Percentiles rank a stretch among this genome's conserved stretches.
These are phyloP conservation scores for Esox niger DNA, from an alignment of 2,113 vertebrate species.

Conservation along the genomic window DNA sequence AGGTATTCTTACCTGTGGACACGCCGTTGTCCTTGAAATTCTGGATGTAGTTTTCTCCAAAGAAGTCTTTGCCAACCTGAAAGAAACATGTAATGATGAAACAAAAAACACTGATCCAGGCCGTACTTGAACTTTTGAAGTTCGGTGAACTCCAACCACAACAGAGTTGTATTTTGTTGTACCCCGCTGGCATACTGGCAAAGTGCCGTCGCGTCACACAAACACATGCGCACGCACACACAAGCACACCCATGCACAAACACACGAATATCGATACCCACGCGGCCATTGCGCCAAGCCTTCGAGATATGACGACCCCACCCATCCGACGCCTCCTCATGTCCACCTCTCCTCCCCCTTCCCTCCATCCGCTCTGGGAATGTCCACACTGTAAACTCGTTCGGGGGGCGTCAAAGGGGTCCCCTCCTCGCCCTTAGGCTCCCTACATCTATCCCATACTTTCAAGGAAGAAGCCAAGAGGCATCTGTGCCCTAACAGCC, in stretches of 20 bases:
- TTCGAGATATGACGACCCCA: constrained; percentile 6
- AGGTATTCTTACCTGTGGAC: constrained; percentile 83
- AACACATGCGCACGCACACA: constrained; percentile 3
- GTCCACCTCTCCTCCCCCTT: constrained; percentile 5
- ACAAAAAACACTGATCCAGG: neutral
- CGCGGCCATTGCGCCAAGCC: constrained; percentile 13
- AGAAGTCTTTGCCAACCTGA: constrained; percentile 95
- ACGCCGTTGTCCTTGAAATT: constrained; percentile 90
- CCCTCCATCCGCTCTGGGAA: constrained; percentile 10
- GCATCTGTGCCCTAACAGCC: constrained; percentile 45
- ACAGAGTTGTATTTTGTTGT: constrained; percentile 1
- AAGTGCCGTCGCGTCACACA: constrained; percentile 7
- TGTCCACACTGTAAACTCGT: constrained; percentile 7
- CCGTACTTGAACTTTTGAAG: neutral
- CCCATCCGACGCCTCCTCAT: constrained; percentile 7
- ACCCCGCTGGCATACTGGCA: constrained; percentile 14
- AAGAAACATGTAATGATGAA: constrained; percentile 44
- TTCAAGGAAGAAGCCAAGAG: neutral
- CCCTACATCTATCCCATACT: neutral
- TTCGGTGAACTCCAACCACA: neutral
- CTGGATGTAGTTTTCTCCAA: constrained; percentile 92
- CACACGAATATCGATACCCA: constrained; percentile 58
- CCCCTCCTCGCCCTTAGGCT: constrained; percentile 7
- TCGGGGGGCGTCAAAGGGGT: neutral
- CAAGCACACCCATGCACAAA: neutral